phyloP scores from a whole-genome alignment of 2,113 vertebrate species.

The Colius striatus region DNA sequence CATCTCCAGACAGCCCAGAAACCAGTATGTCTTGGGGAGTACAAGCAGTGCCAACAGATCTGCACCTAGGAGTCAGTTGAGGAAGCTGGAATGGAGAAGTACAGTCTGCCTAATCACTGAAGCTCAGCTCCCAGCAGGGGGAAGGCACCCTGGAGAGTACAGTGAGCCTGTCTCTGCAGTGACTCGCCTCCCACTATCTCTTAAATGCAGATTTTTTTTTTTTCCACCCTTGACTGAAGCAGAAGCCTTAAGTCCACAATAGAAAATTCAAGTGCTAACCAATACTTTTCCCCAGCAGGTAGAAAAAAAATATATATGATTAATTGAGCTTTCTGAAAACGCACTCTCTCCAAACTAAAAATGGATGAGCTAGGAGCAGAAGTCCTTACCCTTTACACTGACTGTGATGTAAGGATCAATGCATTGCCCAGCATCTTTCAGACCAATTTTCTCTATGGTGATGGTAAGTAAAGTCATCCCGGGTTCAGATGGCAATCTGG shows the following conservation, averaged over 20 bases:
- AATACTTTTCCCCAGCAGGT: neutral
- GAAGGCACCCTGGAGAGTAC: neutral
- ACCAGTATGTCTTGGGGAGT: neutral
- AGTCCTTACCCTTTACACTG: slow-evolving; percentile 90
- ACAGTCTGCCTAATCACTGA: neutral
- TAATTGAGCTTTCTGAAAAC: slow-evolving; percentile 5
- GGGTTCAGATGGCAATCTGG: slow-evolving; percentile 94
- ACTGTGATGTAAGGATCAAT: slow-evolving; percentile 97
- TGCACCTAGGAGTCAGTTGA: neutral
- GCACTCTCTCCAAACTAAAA: neutral
- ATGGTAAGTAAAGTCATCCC: slow-evolving; percentile 94
- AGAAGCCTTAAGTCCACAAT: neutral
- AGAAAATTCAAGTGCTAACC: neutral
- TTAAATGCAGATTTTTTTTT: neutral
- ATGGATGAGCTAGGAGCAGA: neutral
- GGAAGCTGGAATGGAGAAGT: neutral
- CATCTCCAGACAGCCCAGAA: neutral
- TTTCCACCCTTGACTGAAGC: neutral
- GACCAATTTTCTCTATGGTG: slow-evolving; percentile 95
- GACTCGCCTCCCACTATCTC: neutral
- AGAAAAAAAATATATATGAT: neutral
- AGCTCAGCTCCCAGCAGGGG: neutral
- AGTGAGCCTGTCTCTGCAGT: neutral
- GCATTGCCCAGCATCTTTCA: slow-evolving; percentile 98
- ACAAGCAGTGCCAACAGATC: neutral